Conservation (phyloP, 1,140 invertebrate genomes). For the Leptopilina boulardi region DNA sequence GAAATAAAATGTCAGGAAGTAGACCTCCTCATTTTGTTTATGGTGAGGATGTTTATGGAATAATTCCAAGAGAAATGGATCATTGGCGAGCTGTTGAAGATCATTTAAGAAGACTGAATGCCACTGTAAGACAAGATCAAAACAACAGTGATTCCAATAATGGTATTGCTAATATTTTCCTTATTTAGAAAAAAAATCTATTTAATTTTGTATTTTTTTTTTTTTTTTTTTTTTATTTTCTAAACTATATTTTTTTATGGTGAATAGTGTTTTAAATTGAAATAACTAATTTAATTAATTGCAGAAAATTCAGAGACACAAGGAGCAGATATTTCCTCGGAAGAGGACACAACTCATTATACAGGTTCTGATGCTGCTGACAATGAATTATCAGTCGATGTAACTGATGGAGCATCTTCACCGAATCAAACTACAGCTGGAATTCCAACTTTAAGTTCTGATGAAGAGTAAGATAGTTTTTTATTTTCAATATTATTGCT, state of each 20-base stretch:
- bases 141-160: constrained; percentile 50
- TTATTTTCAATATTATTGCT: no score
- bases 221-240: constrained; percentile 33
- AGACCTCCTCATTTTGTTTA: constrained; percentile 50
- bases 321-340: constrained; percentile 57
- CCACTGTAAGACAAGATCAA: constrained; percentile 59
- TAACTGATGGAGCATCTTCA: constrained; percentile 70
- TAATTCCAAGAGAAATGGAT: constrained; percentile 56
- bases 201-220: constrained; percentile 33
- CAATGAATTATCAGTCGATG: constrained; percentile 64
- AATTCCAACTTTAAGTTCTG: constrained; percentile 63
- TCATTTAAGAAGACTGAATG: constrained; percentile 62
- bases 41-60: constrained; percentile 55
- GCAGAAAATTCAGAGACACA: constrained; percentile 61
- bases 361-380: constrained; percentile 63
- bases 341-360: constrained; percentile 63
- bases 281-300: no score
- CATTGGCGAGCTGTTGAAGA: constrained; percentile 58
- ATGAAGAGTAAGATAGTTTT: constrained; percentile 70
- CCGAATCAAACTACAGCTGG: constrained; percentile 67
- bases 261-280: no score
- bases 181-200: constrained; percentile 24
- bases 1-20: constrained; percentile 61
- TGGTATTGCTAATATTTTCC: constrained; percentile 50
- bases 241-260: no score